Evolutionary conservation across 2,888 invertebrate genomes (phyloP), one percentile per base, ranked within the genome.

Genomic region (Escarpia spicata): DNA sequence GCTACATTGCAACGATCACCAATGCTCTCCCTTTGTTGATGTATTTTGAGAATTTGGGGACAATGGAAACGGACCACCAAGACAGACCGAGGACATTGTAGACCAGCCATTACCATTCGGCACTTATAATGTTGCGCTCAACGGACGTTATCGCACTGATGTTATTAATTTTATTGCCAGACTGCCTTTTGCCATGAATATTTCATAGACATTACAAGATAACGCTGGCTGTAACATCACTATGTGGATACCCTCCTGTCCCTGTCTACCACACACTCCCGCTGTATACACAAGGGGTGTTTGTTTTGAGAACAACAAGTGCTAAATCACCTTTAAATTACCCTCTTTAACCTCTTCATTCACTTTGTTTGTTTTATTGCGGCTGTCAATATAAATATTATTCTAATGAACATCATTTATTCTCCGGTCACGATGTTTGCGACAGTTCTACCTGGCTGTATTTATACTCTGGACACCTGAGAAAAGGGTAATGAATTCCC

Each of bases 111-210:
- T 75, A n/a, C 75, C 26, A 26, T 26, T 60, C 26, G n/a, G 26
- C 75, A 75, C 4, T 75, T 4, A 75, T 75, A 26, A 75, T 26
- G 26, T 75, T 75, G 75, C 19, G 75, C 75, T 75, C 19, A n/a
- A 26, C 6, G 75, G 75, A 75, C 75, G n/a, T 75, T 75, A 75
- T 75, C 75, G 75, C 26, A 75, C 26, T 26, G 26, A 75, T n/a
- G n/a, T 75, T 75, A 75, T 75, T 75, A 75, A 75, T 75, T 75
- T 75, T 75, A 75, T 75, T 75, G 75, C 75, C 75, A 75, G 75
- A 75, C 75, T 75, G 75, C 75, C 75, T 75, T 75, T 75, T n/a
- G 26, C 19, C n/a, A 75, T 75, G 75, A 75, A 75, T 75, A 75
- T 75, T 75, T 75, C 75, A 75, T 75, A 75, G 75, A 75, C 75